Conservation (phyloP, 2,113 vertebrate species). For the Oncorhynchus clarkii region DNA sequence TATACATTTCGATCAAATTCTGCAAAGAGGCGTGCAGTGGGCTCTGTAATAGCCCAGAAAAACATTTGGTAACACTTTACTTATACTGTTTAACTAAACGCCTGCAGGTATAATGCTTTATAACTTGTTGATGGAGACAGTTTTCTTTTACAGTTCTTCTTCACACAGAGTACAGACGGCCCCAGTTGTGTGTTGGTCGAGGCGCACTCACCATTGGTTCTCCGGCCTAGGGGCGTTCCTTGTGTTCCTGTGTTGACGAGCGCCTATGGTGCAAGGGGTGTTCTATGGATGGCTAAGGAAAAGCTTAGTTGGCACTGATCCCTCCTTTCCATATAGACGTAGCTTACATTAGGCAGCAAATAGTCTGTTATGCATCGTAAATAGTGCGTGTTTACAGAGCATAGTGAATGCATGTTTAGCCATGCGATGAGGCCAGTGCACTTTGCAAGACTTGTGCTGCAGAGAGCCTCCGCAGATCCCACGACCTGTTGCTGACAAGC, state of each 20-base stretch:
- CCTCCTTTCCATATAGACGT: slow-evolving; percentile 59
- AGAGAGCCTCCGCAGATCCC: slow-evolving; percentile 67
- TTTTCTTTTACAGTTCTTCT: too few relatives aligned
- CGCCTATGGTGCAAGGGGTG: slow-evolving; percentile 63
- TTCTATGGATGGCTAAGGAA: slow-evolving; percentile 72
- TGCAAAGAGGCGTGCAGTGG: too few relatives aligned
- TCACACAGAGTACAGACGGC: slow-evolving; percentile 5
- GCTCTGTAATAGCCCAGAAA: too few relatives aligned
- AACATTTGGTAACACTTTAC: too few relatives aligned
- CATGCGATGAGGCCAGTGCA: slow-evolving; percentile 72
- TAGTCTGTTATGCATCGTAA: slow-evolving; percentile 58
- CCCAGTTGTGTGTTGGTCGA: slow-evolving; percentile 32
- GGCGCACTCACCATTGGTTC: slow-evolving; percentile 65
- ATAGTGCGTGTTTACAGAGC: slow-evolving; percentile 45
- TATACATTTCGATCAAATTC: too few relatives aligned
- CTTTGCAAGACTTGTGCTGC: slow-evolving; percentile 67
- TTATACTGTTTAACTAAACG: too few relatives aligned
- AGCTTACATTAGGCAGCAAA: slow-evolving; percentile 54
- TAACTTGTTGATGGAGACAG: too few relatives aligned
- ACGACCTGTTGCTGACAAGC: slow-evolving; percentile 72
- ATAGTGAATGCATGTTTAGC: slow-evolving; percentile 49
- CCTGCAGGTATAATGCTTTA: too few relatives aligned
- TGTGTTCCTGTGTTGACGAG: slow-evolving; percentile 37
- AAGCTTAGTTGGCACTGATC: slow-evolving; percentile 71
- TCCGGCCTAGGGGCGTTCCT: slow-evolving; percentile 30